Conservation (phyloP, 2,888 invertebrate species). For the Cancer borealis region DNA sequence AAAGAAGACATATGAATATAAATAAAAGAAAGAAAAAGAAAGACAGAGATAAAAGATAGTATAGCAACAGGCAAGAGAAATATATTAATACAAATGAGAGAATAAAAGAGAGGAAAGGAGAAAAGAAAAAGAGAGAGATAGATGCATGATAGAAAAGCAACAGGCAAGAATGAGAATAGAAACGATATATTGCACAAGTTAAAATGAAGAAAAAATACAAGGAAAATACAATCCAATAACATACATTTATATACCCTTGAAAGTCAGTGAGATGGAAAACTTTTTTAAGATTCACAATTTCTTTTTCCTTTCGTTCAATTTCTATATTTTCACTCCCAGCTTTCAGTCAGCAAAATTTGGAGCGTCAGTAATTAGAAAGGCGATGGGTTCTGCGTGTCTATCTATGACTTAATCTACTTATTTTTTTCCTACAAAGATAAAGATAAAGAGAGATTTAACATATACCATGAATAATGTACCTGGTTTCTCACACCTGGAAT, state of each 20-base stretch:
- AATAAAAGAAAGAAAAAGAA: neutral
- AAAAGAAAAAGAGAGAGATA: conserved; percentile 31
- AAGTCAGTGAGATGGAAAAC: neutral
- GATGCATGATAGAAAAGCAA: neutral
- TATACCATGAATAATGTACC: too few species aligned
- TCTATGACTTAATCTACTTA: neutral
- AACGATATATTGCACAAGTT: too few species aligned
- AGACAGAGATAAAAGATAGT: neutral
- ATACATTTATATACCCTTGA: neutral
- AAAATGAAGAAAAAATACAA: neutral
- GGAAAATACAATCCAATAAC: neutral
- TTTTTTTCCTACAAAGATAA: neutral
- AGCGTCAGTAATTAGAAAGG: neutral
- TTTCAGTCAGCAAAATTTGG: neutral
- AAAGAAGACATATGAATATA: neutral
- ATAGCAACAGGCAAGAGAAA: neutral
- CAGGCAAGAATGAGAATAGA: neutral
- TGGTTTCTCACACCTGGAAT: too few species aligned
- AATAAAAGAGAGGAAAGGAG: neutral
- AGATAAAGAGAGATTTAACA: too few species aligned
- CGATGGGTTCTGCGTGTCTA: neutral
- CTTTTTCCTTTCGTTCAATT: neutral
- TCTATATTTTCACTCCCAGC: neutral
- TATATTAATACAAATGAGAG: too few species aligned
- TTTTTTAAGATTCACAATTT: neutral